These are phyloP conservation scores for Actinernus sp. DNA, from an alignment of 92 coral and sea anemone genomes.

Conservation along the genomic window DNA sequence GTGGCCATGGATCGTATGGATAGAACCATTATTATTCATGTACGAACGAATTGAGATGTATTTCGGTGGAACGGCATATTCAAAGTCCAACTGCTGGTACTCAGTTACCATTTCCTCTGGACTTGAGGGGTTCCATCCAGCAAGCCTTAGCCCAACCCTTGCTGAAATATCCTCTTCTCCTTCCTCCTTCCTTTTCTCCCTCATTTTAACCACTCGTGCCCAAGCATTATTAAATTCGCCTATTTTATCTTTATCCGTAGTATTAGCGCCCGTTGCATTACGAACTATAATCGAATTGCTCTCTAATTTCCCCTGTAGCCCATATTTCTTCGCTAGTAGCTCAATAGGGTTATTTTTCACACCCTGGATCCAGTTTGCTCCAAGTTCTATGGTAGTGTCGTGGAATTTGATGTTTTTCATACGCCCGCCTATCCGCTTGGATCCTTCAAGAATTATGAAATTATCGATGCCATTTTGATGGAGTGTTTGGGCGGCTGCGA, in stretches of 20 bases:
- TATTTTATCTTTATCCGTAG: constrained; percentile 49
- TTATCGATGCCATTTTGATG: constrained; percentile 67
- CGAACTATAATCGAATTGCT: constrained; percentile 52
- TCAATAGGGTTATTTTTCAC: constrained; percentile 70
- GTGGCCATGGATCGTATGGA: constrained; percentile 43
- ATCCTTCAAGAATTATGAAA: constrained; percentile 82
- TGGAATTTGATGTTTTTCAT: constrained; percentile 68
- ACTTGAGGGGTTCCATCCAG: constrained; percentile 69
- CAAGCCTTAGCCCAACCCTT: constrained; percentile 72
- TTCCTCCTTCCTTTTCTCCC: constrained; percentile 37
- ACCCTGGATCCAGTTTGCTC: constrained; percentile 94
- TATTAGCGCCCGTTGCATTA: constrained; percentile 64
- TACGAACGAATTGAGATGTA: constrained; percentile 57
- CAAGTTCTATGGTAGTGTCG: constrained; percentile 82
- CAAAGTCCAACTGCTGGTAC: constrained; percentile 79
- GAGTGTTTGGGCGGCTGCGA: constrained; percentile 81
- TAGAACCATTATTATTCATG: constrained; percentile 52
- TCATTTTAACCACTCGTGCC: constrained; percentile 31
- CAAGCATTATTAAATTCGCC: constrained; percentile 24
- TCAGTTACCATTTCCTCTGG: constrained; percentile 63
- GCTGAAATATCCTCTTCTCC: constrained; percentile 66
- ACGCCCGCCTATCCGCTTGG: constrained; percentile 76
- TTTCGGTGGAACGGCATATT: constrained; percentile 80
- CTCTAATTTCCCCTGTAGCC: constrained; percentile 63
- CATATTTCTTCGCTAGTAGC: constrained; percentile 63